These are phyloP conservation scores for Julus scandinavius DNA, from an alignment of 2,888 invertebrate genomes.

Conservation along the genomic window DNA sequence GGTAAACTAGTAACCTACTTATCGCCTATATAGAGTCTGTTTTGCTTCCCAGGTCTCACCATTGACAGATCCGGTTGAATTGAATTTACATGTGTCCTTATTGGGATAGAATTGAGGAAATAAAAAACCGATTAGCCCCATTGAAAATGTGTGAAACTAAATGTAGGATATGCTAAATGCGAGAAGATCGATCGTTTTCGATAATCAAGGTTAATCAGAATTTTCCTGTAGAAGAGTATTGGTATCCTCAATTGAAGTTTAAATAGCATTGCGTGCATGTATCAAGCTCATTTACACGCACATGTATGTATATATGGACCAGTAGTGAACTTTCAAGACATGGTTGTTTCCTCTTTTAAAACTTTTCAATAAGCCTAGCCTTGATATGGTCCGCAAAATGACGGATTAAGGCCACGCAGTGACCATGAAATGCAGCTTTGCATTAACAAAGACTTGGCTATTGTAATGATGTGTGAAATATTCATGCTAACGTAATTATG, in stretches of 20 bases:
- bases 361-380: neutral
- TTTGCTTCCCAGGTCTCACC: neutral
- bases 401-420: neutral
- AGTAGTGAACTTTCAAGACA: neutral
- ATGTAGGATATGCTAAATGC: neutral
- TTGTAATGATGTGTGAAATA: neutral
- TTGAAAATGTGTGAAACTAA: neutral
- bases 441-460: neutral
- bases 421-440: slow-evolving; percentile 5
- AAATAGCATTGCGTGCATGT: neutral
- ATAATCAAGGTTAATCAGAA: neutral
- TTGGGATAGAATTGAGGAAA: slow-evolving; percentile 19
- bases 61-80: neutral
- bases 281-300: neutral
- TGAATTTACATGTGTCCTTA: neutral
- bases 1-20: neutral
- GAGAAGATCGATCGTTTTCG: neutral
- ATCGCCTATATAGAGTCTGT: neutral
- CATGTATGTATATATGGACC: neutral
- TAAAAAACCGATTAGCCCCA: neutral
- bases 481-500: neutral
- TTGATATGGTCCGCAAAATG: neutral
- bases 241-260: neutral
- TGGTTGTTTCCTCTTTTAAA: neutral
- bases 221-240: neutral